These are phyloP conservation scores for Dinomys branickii DNA, from an alignment of 2,113 vertebrate species.

Conservation along the genomic window DNA sequence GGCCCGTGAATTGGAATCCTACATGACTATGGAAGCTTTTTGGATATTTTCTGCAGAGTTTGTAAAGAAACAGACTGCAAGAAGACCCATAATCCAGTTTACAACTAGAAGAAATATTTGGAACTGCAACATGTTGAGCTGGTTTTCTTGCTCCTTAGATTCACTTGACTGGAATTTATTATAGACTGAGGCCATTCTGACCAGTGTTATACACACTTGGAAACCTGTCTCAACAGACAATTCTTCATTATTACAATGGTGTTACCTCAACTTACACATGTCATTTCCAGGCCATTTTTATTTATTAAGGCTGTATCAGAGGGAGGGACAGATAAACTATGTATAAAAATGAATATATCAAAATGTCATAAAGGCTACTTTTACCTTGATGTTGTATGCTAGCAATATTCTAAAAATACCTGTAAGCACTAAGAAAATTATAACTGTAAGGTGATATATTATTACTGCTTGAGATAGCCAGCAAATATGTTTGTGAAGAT, in stretches of 20 bases:
- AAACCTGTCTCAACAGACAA: neutral
- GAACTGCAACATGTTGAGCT: neutral
- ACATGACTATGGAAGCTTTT: neutral
- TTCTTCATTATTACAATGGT: neutral
- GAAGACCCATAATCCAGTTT: neutral
- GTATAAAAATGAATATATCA: neutral
- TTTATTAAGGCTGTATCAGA: neutral
- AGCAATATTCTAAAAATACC: neutral
- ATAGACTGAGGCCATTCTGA: neutral
- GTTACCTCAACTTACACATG: neutral
- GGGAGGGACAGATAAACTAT: neutral
- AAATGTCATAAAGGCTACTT: neutral
- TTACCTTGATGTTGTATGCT: neutral
- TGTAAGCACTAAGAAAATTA: neutral
- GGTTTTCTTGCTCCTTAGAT: neutral
- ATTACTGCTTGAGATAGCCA: neutral
- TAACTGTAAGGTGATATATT: neutral
- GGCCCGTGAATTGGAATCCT: neutral
- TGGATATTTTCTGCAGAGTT: neutral
- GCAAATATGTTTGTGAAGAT: neutral
- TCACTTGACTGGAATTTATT: slow-evolving; percentile 7
- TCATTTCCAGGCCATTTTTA: neutral
- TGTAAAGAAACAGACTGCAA: neutral
- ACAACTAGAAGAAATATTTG: neutral
- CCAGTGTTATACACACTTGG: neutral